Base-by-base conservation (phyloP, 2,113 vertebrate genomes). In the Acrocephalus arundinaceus region DNA sequence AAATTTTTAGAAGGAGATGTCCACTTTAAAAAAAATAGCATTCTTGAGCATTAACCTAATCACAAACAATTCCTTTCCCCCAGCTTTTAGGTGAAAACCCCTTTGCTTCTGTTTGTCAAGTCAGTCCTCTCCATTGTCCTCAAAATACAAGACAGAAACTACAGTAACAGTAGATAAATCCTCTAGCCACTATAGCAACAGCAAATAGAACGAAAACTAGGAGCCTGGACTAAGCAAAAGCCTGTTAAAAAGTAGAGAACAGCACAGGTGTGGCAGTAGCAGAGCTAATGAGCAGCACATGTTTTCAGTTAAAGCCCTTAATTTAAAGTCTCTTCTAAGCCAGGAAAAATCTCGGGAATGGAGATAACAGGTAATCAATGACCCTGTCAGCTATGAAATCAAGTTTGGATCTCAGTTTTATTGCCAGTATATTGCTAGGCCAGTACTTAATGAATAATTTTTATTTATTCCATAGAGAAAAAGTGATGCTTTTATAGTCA, bases 281-380 rank as follows among this genome's bases (percentile, higher is more conserved):
- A 85, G 11, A 84, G 62, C 85, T 97, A 96, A 96, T 87, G 65
- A 95, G 82, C 46, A 81, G 54, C 81, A 78, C 87, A 89, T 72
- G 71, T 78, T 92, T 93, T 87, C 65, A 84, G 54, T 89, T 87
- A 93, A 95, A 95, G 39, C 4, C 7, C 54, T 78, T 94, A 87
- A 96, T 96, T 92, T 94, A 71, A 83, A 93, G 49, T 35, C 25
- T 76, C 35, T 77, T 81, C 79, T 51, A 62, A 93, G 85, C 55
- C 71, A 95, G 66, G 41, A 88, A 81, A 77, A 95, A 70, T 46
- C 11, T 66, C 27, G 1, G 37, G 33, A 94, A 84, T 63, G 3
- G 31, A 67, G n/a, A 65, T 91, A 96, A 79, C 33, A 83, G 27
- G 21, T 22, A 75, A 70, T 73, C 49, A 78, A 71, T 83, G 74